phyloP scores from a whole-genome alignment of 2,888 invertebrate genomes.

The Dione vanillae region DNA sequence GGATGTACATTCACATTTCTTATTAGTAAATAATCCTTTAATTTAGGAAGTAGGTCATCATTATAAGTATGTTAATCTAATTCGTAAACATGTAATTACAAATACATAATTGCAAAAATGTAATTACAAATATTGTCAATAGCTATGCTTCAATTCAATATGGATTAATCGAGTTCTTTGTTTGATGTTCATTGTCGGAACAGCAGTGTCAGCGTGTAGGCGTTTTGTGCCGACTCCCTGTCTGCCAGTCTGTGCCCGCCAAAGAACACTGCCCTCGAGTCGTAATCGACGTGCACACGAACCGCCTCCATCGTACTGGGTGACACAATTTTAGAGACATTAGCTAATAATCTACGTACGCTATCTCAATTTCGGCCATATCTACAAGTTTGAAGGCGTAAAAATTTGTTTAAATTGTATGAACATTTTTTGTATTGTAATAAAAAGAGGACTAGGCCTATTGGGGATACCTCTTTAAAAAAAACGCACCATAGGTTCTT shows the following conservation, averaged over 20 bases:
- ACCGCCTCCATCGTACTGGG: conserved; percentile 75
- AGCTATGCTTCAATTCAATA: conserved; percentile 7
- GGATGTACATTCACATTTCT: not conserved
- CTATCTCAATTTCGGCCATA: conserved; percentile 63
- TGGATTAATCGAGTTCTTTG: conserved; percentile 16
- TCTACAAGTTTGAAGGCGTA: conserved; percentile 47
- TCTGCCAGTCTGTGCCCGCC: conserved; percentile 60
- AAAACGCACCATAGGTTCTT: conserved; percentile 79
- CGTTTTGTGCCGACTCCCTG: conserved; percentile 59
- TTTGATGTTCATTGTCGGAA: conserved; percentile 35
- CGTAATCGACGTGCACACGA: conserved; percentile 68
- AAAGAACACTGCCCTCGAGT: conserved; percentile 72
- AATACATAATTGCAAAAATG: too few species aligned
- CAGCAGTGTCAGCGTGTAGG: conserved; percentile 35
- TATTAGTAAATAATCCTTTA: not conserved
- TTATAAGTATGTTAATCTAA: not conserved
- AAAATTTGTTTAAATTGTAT: conserved; percentile 27
- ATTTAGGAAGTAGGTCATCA: not conserved
- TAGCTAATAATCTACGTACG: conserved; percentile 67
- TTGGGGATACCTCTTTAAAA: conserved; percentile 82
- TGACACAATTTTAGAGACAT: conserved; percentile 81
- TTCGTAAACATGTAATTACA: not conserved
- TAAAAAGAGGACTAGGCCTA: conserved; percentile 78
- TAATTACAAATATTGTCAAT: not conserved
- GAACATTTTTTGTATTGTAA: conserved; percentile 26